phyloP scores from a whole-genome alignment of 2,113 vertebrate genomes.

The Megaceryle maxima region DNA sequence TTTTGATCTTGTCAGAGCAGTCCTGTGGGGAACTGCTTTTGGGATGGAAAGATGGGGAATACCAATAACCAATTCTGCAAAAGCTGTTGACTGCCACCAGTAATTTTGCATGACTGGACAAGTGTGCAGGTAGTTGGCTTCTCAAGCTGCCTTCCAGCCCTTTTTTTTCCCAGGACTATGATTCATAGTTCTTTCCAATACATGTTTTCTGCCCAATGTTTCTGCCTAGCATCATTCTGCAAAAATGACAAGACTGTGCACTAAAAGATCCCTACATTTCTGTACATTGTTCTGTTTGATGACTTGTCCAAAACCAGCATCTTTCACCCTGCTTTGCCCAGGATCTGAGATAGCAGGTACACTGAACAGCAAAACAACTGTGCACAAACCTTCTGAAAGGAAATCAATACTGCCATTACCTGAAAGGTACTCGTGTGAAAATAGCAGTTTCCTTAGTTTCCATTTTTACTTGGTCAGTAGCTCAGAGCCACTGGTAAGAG shows the following conservation, averaged over 20 bases:
- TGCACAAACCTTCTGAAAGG: background rate
- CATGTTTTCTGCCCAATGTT: background rate
- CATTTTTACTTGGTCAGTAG: background rate
- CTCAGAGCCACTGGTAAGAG: background rate
- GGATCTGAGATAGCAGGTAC: background rate
- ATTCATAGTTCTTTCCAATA: background rate
- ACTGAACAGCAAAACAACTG: background rate
- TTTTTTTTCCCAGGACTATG: background rate
- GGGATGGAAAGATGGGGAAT: background rate
- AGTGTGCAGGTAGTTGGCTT: background rate
- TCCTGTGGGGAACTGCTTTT: background rate
- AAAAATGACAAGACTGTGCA: background rate
- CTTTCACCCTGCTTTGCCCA: background rate
- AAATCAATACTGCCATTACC: background rate
- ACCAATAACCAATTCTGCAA: background rate
- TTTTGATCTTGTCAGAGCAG: background rate
- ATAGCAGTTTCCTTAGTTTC: background rate
- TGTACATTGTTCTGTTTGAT: background rate
- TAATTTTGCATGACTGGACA: background rate
- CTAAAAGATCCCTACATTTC: background rate
- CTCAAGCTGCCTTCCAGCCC: background rate
- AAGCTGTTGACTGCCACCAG: background rate
- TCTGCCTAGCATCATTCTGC: background rate
- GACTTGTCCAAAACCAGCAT: background rate
- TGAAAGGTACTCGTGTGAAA: background rate